A percentile compares a stretch with the other conserved stretches of the same genome.
Evolutionary conservation across 1,140 invertebrate genomes (phyloP).

Genomic region (Heliconius eleuchia): DNA sequence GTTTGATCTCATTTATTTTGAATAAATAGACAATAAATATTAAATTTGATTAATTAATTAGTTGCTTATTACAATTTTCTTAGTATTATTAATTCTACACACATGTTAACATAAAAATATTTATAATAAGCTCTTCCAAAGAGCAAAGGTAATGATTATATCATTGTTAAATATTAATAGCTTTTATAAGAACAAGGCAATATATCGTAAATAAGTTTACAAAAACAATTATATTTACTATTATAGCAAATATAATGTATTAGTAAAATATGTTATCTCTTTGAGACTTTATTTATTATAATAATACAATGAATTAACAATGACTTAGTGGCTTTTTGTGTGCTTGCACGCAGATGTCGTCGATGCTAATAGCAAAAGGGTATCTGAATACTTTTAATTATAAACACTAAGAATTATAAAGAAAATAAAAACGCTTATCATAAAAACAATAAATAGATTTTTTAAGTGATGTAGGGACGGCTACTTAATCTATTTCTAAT

Average conservation of each 20-base stretch:
- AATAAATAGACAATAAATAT: background rate
- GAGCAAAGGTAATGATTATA: background rate
- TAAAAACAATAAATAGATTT: background rate
- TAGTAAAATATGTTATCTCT: background rate
- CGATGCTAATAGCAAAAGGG: no score
- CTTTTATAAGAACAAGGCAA: background rate
- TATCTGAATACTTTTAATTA: no score
- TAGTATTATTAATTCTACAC: background rate
- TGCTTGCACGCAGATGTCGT: no score
- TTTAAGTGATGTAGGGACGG: background rate
- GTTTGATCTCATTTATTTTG: background rate
- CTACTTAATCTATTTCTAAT: background rate
- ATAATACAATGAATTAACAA: no score
- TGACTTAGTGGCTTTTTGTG: no score
- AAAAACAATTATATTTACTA: no score
- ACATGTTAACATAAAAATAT: background rate
- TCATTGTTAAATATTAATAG: background rate
- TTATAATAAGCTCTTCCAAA: background rate
- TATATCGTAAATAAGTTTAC: background rate
- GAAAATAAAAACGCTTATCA: background rate
- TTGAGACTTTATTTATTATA: background rate
- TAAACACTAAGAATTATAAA: no score
- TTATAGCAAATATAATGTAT: background rate
- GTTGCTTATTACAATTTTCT: background rate
- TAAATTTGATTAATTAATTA: background rate